A percentile compares a stretch with the other conserved stretches of the same genome.
These are phyloP conservation scores for Drosophila antonietae DNA, from an alignment of 2,888 invertebrate genomes.

Conservation along the genomic window DNA sequence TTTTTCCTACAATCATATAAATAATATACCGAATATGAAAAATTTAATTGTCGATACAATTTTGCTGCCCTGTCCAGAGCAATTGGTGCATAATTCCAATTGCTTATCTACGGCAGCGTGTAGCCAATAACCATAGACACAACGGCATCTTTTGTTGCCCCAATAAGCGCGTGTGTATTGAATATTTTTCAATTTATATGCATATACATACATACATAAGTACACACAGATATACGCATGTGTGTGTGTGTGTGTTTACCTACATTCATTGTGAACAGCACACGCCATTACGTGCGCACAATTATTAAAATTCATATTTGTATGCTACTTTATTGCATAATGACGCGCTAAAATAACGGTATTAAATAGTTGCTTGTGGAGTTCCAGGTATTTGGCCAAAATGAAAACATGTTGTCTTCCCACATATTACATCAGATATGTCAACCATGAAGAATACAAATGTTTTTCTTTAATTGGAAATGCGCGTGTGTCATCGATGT, in stretches of 20 bases:
- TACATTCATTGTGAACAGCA: not conserved
- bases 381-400: not conserved
- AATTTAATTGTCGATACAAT: slow-evolving; percentile 75
- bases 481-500: not conserved
- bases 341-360: slow-evolving; percentile 4
- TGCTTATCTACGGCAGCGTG: slow-evolving; percentile 48
- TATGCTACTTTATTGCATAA: slow-evolving; percentile 8
- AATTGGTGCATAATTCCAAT: slow-evolving; percentile 65
- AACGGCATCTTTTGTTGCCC: slow-evolving; percentile 40
- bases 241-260: not conserved
- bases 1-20: slow-evolving; percentile 33
- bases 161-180: slow-evolving; percentile 20
- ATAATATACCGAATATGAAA: slow-evolving; percentile 56
- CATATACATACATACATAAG: not conserved
- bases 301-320: slow-evolving; percentile 36
- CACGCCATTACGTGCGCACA: slow-evolving; percentile 28
- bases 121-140: not conserved
- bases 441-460: not conserved
- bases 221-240: not conserved
- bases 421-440: not conserved
- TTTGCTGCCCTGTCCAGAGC: slow-evolving; percentile 51
- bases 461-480: not conserved
- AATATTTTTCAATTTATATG: slow-evolving; percentile 4
- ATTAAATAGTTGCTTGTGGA: not conserved
- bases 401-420: slow-evolving; percentile 1